Evolutionary conservation across 2,113 vertebrate genomes (phyloP), one percentile per base, ranked within the genome.

Genomic region (Sebastes fasciatus): DNA sequence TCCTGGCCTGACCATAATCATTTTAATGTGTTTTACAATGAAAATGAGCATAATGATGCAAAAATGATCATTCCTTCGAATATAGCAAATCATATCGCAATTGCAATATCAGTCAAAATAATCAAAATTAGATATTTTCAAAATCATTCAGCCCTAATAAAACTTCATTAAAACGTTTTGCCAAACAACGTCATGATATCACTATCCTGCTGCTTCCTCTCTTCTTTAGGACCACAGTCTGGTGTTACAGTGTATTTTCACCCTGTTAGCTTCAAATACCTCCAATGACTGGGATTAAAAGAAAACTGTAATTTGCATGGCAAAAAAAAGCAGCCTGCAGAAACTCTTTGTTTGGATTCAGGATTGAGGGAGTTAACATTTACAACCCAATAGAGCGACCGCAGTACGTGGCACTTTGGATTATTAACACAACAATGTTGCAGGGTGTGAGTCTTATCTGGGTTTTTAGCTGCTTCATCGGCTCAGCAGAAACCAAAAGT

Each of bases 351-450:
- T n/a, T 55, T 34, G 1, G 10, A 57, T 10, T 8, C 6, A 46
- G 65, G 45, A 55, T n/a, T n/a, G 17, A 42, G 8, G 46, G 40
- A 12, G 55, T 65, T 55, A 14, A 54, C 5, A 55, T 70, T 77
- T 70, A 72, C 51, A 64, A 49, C 51, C 26, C 40, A 67, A 49
- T 1, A 8, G 34, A 46, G 8, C 16, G 3, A 10, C 11, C 0
- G 8, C 74, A 46, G 23, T 16, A 40, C 0, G 6, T 17, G 17
- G 19, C 51, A 34, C 34, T 13, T 21, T 49, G 19, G 26, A 10
- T 64, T 40, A 54, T 64, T 81, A 77, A 73, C 62, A 57, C 42
- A 9, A 77, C 42, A 71, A 62, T 23, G 21, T 0, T 12, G 8
- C 10, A 16, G 54, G 7, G 21, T 26, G 26, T 26, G 26, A 26